phyloP scores from a whole-genome alignment of 92 coral and sea anemone genomes.

The Pocillopora grandis region DNA sequence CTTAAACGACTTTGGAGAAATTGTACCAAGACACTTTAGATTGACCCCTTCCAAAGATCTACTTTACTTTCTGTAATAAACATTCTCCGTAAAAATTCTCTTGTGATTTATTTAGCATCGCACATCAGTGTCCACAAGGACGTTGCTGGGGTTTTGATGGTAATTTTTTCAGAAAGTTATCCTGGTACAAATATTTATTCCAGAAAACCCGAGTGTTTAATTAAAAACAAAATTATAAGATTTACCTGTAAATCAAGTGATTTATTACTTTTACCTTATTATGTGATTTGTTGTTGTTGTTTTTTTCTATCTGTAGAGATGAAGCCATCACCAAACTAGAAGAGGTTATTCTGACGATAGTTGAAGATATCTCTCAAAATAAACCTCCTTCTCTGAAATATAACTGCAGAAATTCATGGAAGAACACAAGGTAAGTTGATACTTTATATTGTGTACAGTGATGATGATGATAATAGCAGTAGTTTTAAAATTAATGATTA shows the following conservation, averaged over 20 bases:
- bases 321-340: conserved; percentile 78
- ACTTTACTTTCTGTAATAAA: too few relatives aligned
- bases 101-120: too few relatives aligned
- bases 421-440: conserved; percentile 72
- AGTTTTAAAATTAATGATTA: neutral
- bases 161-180: too few relatives aligned
- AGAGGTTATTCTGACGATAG: conserved; percentile 56
- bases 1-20: too few relatives aligned
- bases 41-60: too few relatives aligned
- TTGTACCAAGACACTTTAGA: too few relatives aligned
- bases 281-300: neutral
- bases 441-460: neutral
- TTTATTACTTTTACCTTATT: neutral
- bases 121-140: too few relatives aligned
- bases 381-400: conserved; percentile 69
- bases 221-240: neutral
- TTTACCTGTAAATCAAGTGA: neutral
- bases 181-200: too few relatives aligned
- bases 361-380: conserved; percentile 56
- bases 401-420: conserved; percentile 86
- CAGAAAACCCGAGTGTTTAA: too few relatives aligned
- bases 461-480: neutral
- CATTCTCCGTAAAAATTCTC: too few relatives aligned
- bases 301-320: conserved; percentile 41
- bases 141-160: too few relatives aligned